These are phyloP conservation scores for Myotis findleyi DNA, from an alignment of 2,797 vertebrate species.

Conservation along the genomic window DNA sequence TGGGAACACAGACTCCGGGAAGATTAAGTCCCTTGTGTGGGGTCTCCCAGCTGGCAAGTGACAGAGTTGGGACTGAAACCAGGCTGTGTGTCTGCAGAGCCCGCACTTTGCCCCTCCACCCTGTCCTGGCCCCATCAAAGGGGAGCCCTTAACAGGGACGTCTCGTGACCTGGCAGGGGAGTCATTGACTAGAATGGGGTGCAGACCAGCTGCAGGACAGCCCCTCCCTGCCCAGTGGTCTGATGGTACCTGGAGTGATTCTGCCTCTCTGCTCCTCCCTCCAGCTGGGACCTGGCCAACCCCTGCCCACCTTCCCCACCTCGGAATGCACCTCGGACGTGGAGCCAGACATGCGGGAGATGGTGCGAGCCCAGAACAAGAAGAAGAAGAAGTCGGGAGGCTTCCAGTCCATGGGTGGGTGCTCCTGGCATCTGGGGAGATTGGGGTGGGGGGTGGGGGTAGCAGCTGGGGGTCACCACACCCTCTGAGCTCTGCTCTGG, in stretches of 20 bases:
- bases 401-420: slow-evolving; percentile 98
- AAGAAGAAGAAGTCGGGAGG: slow-evolving; percentile 99
- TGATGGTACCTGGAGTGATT: neutral
- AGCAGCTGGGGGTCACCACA: fast-evolving
- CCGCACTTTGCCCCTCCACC: neutral
- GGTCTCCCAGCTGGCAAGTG: neutral
- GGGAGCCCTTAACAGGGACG: neutral
- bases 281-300: slow-evolving; percentile 79
- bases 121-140: neutral
- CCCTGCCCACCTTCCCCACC: slow-evolving; percentile 89
- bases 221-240: neutral
- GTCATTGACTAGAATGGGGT: neutral
- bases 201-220: too few relatives aligned
- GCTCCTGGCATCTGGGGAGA: fast-evolving
- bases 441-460: fast-evolving
- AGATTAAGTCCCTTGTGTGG: neutral
- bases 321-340: slow-evolving; percentile 90
- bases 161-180: fast-evolving
- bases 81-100: neutral
- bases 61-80: neutral
- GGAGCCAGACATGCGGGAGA: slow-evolving; percentile 93
- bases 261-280: neutral
- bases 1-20: neutral
- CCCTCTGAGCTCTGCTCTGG: neutral
- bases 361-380: slow-evolving; percentile 97